These are phyloP conservation scores for Etheostoma spectabile DNA, from an alignment of 2,113 vertebrate genomes.

Conservation along the genomic window DNA sequence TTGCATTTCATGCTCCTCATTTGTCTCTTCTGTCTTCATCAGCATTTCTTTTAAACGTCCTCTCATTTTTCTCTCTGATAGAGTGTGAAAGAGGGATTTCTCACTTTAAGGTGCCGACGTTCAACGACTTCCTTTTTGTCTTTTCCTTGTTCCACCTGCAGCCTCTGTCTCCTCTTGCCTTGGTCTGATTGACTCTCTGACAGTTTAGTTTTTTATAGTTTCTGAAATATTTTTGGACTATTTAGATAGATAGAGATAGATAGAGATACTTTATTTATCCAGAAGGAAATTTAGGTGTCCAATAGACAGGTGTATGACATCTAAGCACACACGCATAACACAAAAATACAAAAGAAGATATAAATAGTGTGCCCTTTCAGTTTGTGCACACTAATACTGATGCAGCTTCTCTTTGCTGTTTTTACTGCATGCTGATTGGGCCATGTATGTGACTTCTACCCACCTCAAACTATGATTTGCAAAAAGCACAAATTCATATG, in stretches of 20 bases:
- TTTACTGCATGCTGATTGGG: constrained; percentile 2
- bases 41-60: constrained; percentile 63
- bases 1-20: constrained; percentile 60
- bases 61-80: constrained; percentile 73
- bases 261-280: no score
- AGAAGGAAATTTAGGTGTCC: no score
- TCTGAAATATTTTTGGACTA: constrained; percentile 6
- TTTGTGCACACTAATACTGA: constrained; percentile 15
- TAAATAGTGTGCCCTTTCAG: no score
- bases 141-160: constrained; percentile 16
- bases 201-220: constrained; percentile 15
- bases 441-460: background rate
- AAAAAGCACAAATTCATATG: constrained; percentile 28
- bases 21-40: constrained; percentile 73
- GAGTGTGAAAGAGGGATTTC: constrained; percentile 68
- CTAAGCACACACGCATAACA: no score
- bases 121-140: constrained; percentile 26
- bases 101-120: constrained; percentile 52
- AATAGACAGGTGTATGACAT: no score
- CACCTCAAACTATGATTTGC: background rate
- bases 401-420: constrained; percentile 6
- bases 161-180: constrained; percentile 45
- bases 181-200: constrained; percentile 3
- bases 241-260: background rate
- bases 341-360: no score